Evolutionary conservation across 2,888 invertebrate species (phyloP).

Genomic region (Acronicta psi): DNA sequence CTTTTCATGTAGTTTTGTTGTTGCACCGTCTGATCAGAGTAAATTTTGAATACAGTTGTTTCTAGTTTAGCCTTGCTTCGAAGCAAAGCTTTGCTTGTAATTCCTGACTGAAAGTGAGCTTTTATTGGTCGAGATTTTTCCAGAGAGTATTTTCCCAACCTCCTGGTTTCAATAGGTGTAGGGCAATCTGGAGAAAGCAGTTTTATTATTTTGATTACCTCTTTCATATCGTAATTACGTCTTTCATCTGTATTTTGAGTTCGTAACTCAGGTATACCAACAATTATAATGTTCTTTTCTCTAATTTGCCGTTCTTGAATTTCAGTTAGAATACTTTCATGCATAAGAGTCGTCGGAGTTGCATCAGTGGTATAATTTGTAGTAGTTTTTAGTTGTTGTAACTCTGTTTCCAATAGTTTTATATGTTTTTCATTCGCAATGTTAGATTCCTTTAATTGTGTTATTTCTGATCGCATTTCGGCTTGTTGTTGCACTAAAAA

Average conservation of each 20-base stretch:
- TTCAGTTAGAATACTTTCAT: background rate
- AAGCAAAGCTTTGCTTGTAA: background rate
- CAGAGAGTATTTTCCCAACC: no score
- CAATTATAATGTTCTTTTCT: conserved; percentile 2
- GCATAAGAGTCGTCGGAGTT: no score
- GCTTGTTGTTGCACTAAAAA: no score
- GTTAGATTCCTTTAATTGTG: background rate
- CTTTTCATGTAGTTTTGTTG: background rate
- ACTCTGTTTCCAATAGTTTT: no score
- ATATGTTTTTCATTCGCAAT: no score
- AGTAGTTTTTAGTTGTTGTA: no score
- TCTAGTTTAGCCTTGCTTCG: background rate
- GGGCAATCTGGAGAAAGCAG: background rate
- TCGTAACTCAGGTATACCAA: background rate
- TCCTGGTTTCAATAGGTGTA: background rate
- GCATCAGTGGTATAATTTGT: no score
- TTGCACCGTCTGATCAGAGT: background rate
- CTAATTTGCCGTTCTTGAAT: background rate
- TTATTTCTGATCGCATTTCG: no score
- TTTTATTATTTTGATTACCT: conserved; percentile 1
- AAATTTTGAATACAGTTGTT: background rate
- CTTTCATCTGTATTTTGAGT: background rate
- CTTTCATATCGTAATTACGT: background rate
- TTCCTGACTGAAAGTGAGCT: no score
- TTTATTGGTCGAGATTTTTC: no score